phyloP scores from a whole-genome alignment of 2,797 vertebrate species.

The Acanthurus tractus region DNA sequence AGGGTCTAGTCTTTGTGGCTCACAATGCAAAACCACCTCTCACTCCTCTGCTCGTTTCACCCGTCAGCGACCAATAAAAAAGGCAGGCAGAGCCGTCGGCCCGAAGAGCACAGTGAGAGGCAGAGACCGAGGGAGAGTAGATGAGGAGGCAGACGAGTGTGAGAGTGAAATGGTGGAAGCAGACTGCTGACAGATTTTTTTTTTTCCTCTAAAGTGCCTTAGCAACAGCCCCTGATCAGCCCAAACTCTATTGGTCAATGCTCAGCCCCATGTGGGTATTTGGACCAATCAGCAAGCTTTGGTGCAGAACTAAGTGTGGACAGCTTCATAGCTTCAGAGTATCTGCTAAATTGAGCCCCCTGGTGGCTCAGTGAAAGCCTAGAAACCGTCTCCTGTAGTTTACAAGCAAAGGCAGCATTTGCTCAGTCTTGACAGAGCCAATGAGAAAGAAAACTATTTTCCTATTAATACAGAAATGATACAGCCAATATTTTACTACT shows the following conservation, averaged over 20 bases:
- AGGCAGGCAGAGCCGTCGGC: conserved; percentile 8
- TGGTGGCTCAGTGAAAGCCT: conserved; percentile 44
- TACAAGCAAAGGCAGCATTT: not conserved
- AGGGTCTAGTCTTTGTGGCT: conserved; percentile 67
- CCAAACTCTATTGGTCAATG: conserved; percentile 79
- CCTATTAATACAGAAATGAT: not conserved
- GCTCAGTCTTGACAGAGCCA: not conserved
- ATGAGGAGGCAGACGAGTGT: conserved; percentile 29
- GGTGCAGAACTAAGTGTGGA: conserved; percentile 72
- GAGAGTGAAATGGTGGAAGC: conserved; percentile 64
- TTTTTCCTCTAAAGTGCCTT: conserved; percentile 74
- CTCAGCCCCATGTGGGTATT: conserved; percentile 71
- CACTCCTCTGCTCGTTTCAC: conserved; percentile 49
- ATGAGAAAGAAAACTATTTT: not conserved
- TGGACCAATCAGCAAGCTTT: conserved; percentile 82
- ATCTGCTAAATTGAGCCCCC: conserved; percentile 48
- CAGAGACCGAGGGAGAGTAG: conserved; percentile 19
- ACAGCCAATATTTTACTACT: not conserved
- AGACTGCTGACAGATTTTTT: conserved; percentile 44
- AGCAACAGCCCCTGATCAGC: conserved; percentile 84
- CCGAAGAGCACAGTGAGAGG: conserved; percentile 23
- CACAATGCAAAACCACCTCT: conserved; percentile 49
- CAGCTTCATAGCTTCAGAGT: conserved; percentile 13
- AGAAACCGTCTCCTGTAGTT: not conserved
- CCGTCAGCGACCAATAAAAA: conserved; percentile 47